A percentile compares a stretch with the other conserved stretches of the same genome.
phyloP scores from a whole-genome alignment of 1,140 invertebrate species.

The Zaprionus inermis region DNA sequence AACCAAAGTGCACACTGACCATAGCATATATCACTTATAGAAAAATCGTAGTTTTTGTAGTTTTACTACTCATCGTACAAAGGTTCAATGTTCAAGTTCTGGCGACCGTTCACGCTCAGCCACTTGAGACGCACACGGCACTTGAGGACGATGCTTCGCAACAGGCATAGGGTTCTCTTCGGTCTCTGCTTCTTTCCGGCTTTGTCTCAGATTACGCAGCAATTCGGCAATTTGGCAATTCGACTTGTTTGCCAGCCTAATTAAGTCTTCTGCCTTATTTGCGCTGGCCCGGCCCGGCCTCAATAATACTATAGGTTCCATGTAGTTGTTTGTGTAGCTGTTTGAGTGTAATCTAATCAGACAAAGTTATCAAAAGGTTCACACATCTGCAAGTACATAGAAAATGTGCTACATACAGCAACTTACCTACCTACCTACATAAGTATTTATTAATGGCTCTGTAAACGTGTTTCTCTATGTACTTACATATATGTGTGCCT shows the following conservation, averaged over 20 bases:
- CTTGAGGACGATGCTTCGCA: neutral
- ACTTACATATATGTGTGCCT: constrained; percentile 3
- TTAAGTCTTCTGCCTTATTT: constrained; percentile 67
- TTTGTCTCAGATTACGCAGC: constrained; percentile 51
- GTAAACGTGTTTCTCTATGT: constrained; percentile 30
- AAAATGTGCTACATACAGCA: constrained; percentile 26
- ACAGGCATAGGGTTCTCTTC: neutral
- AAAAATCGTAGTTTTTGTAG: neutral
- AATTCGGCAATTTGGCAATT: constrained; percentile 75
- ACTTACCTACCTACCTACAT: constrained; percentile 8
- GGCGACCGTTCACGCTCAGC: neutral
- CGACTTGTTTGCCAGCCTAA: constrained; percentile 73
- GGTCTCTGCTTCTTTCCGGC: neutral
- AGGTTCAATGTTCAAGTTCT: constrained; percentile 70
- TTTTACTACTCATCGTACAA: neutral
- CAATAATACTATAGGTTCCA: constrained; percentile 26
- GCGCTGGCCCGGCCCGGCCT: constrained; percentile 23
- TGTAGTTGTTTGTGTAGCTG: constrained; percentile 23
- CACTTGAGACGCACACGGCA: constrained; percentile 43
- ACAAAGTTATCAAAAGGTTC: constrained; percentile 65
- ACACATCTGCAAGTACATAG: constrained; percentile 15
- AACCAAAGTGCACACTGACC: constrained; percentile 12
- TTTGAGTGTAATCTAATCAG: constrained; percentile 71
- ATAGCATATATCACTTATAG: neutral
- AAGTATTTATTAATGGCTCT: constrained; percentile 43